Percentiles rank a stretch among this genome's conserved stretches.
phyloP scores from a whole-genome alignment of 2,888 invertebrate species.

The Megalurothrips usitatus region DNA sequence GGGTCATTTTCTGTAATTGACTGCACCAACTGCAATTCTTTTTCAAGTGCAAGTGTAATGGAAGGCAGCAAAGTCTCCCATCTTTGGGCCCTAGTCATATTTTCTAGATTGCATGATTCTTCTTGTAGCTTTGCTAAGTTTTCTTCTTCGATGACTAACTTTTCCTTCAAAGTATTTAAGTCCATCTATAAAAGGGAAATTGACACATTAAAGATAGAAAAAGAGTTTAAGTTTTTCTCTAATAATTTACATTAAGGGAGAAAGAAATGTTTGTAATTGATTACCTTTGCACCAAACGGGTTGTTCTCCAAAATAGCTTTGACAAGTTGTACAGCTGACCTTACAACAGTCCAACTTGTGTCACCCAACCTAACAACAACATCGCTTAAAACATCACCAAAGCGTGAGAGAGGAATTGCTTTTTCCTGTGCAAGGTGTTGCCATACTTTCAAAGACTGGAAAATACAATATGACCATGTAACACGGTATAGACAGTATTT shows the following conservation, averaged over 20 bases:
- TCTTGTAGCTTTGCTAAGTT: not conserved
- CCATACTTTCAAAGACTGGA: constrained; percentile 71
- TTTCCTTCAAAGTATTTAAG: not conserved
- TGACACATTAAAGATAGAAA: not conserved
- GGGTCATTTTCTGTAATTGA: not conserved
- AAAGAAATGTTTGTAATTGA: constrained; percentile 37
- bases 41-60: not conserved
- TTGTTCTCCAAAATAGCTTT: constrained; percentile 75
- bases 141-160: not conserved
- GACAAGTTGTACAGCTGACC: constrained; percentile 70
- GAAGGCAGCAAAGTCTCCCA: not conserved
- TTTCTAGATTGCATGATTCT: not conserved
- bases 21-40: not conserved
- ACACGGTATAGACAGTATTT: not conserved
- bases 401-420: constrained; percentile 69
- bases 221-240: not conserved
- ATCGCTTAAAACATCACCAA: constrained; percentile 62
- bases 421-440: constrained; percentile 69
- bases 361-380: constrained; percentile 71
- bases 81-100: constrained; percentile 1
- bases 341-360: constrained; percentile 78
- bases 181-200: not conserved
- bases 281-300: constrained; percentile 74
- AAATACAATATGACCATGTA: not conserved
- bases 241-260: not conserved